phyloP scores from a whole-genome alignment of 2,113 vertebrate genomes.

The Noctilio leporinus region DNA sequence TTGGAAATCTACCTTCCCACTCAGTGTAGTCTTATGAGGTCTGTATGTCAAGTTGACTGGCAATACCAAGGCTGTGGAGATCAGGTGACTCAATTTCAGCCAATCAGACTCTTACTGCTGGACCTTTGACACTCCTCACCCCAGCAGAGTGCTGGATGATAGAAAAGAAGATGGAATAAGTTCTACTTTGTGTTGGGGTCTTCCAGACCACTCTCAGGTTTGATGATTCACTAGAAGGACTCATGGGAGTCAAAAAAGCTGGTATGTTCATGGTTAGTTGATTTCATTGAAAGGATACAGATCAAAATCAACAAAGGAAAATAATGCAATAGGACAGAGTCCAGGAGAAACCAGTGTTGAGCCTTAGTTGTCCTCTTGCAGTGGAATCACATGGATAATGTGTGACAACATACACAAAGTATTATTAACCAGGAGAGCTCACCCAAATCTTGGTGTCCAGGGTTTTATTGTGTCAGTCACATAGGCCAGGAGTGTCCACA shows the following conservation, averaged over 20 bases:
- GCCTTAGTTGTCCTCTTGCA: background rate
- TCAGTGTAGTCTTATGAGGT: background rate
- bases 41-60: background rate
- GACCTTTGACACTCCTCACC: background rate
- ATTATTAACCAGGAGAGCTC: background rate
- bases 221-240: too few species aligned
- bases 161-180: background rate
- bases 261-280: background rate
- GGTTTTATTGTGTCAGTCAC: background rate
- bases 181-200: background rate
- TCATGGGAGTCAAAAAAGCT: background rate
- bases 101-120: background rate
- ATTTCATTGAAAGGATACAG: background rate
- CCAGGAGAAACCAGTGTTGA: background rate
- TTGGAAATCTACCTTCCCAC: background rate
- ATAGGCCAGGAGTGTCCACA: background rate
- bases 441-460: background rate
- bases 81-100: background rate
- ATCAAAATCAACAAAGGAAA: background rate
- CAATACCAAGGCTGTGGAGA: too few species aligned
- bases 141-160: background rate
- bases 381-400: background rate
- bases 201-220: background rate
- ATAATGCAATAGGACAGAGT: background rate
- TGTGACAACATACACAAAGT: background rate